Evolutionary conservation across 2,888 invertebrate species (phyloP), one percentile per base, ranked within the genome.

Genomic region (Imbricaverruca yamaguchii): DNA sequence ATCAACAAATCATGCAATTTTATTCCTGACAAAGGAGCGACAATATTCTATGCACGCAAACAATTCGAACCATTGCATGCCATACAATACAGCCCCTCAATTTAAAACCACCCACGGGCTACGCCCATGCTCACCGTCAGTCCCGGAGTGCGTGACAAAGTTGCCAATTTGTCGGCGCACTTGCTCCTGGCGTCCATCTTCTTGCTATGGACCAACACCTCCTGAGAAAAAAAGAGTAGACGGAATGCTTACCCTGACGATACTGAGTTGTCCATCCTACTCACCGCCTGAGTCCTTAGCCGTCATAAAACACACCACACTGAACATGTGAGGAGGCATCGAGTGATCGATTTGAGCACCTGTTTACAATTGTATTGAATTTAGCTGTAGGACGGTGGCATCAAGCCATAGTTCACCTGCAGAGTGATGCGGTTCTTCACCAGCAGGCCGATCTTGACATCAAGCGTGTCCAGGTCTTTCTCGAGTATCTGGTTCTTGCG

Each of bases 401-500:
- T 74, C n/a, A 83, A 80, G 39, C 39, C 4, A 39, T 4, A 39
- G 39, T 80, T 81, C 84, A 88, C 89, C 87, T 91, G 92, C 63
- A 93, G 87, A 3, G 93, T 92, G 82, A 94, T 92, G 84, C 93
- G 89, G 86, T 94, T 94, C 87, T 92, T 92, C 61, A 94, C 92
- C 11, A 94, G 89, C 25, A 94, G 89, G 0, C 93, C 93, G 84
- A 94, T 94, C 88, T 93, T 93, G 18, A 93, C 89, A 86, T 94
- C 93, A 91, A 94, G 92, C 84, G 90, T 90, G 84, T 92, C 92
- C 80, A 94, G 88, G 85, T 93, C 92, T 84, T 91, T 91, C 8
- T 93, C 92, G 23, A 94, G 87, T 85, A 91, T 90, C 85, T 92
- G 92, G 86, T 93, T 93, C 84, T 91, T 91, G 82, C 92, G 89